These are phyloP conservation scores for Drosophila testacea DNA, from an alignment of 2,888 invertebrate genomes.

Conservation along the genomic window DNA sequence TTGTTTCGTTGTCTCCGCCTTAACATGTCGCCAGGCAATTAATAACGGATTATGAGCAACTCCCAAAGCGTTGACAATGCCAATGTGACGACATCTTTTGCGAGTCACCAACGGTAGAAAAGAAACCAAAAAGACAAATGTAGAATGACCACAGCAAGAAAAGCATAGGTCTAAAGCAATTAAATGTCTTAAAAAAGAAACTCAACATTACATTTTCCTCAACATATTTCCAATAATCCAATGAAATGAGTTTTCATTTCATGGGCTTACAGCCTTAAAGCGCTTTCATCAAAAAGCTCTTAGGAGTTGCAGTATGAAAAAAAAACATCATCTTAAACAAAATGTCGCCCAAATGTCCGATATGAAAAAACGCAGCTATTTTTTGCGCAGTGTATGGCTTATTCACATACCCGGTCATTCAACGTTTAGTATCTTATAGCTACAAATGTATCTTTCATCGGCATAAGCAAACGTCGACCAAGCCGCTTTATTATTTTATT, in stretches of 20 bases:
- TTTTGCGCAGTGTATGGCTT: slow-evolving; percentile 6
- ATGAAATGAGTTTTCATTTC: too few species aligned
- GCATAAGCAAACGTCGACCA: slow-evolving; percentile 33
- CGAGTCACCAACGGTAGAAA: slow-evolving; percentile 41
- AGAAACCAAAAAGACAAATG: neutral
- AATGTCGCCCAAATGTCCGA: neutral
- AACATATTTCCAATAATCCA: too few species aligned
- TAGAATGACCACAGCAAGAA: neutral
- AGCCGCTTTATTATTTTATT: slow-evolving; percentile 60
- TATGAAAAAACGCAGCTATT: neutral
- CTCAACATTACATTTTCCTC: too few species aligned
- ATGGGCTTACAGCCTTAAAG: too few species aligned
- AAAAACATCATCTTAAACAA: neutral
- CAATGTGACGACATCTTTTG: slow-evolving; percentile 63
- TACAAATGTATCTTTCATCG: slow-evolving; percentile 62
- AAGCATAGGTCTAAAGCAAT: neutral
- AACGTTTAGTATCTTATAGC: slow-evolving; percentile 17
- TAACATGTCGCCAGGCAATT: slow-evolving; percentile 77
- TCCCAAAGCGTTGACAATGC: slow-evolving; percentile 67
- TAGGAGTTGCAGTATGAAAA: too few species aligned
- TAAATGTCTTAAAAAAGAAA: neutral
- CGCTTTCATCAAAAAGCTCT: too few species aligned
- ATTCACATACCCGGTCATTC: neutral
- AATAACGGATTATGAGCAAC: slow-evolving; percentile 77
- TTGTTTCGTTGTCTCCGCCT: slow-evolving; percentile 25